phyloP scores from a whole-genome alignment of 2,113 vertebrate genomes.

The Halichoerus grypus region DNA sequence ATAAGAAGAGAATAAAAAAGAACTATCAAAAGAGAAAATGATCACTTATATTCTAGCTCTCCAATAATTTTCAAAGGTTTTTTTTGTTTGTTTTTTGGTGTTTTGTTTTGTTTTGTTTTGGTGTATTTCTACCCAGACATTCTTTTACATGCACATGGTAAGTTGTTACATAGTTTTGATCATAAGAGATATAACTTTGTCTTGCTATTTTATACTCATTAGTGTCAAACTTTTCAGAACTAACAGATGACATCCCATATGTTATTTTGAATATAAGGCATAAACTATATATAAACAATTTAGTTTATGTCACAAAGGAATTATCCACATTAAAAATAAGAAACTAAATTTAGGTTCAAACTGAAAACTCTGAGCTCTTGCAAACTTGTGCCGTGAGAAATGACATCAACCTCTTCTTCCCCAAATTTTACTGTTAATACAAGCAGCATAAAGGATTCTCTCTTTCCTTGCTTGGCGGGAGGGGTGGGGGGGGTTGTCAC shows the following conservation, averaged over 20 bases:
- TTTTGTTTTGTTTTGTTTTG: not conserved
- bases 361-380: not conserved
- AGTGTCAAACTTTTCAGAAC: slow-evolving; percentile 69
- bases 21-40: not conserved
- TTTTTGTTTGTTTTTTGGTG: not conserved
- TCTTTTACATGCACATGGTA: not conserved
- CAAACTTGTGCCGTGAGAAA: not conserved
- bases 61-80: not conserved
- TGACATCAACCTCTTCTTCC: not conserved
- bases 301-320: slow-evolving; percentile 68
- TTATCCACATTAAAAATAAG: slow-evolving; percentile 64
- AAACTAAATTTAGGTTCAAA: slow-evolving; percentile 55
- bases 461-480: not conserved
- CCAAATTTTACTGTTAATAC: not conserved
- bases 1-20: not conserved
- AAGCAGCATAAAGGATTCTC: fast-evolving
- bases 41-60: not conserved
- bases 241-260: slow-evolving; percentile 68
- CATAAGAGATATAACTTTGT: slow-evolving; percentile 38
- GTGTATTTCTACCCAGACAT: not conserved
- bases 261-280: slow-evolving; percentile 71
- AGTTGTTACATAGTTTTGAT: slow-evolving; percentile 56
- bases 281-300: slow-evolving; percentile 75
- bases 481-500: not conserved
- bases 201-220: slow-evolving; percentile 67